Conservation (phyloP, 2,888 invertebrate genomes). For the Cephonodes hylas region DNA sequence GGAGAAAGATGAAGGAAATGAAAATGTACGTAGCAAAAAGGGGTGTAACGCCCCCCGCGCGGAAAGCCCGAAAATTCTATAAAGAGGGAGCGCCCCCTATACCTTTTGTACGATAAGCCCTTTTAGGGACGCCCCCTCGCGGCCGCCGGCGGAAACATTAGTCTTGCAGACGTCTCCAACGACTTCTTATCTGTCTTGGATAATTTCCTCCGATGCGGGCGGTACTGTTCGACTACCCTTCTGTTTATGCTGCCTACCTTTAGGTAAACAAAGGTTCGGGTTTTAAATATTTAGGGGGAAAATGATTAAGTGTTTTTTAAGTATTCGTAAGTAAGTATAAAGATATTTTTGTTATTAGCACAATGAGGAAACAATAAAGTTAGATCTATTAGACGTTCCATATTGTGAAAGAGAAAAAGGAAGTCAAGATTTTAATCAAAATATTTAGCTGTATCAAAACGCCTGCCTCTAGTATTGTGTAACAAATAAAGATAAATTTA, state of each 20-base stretch:
- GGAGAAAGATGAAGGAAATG: slow-evolving; percentile 82
- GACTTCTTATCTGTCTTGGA: slow-evolving; percentile 69
- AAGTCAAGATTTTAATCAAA: no score
- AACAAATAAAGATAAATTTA: no score
- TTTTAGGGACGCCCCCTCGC: slow-evolving; percentile 37
- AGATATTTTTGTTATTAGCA: no score
- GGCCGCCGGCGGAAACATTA: slow-evolving; percentile 58
- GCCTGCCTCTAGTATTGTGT: no score
- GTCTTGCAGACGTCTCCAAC: slow-evolving; percentile 67
- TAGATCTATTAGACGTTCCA: no score
- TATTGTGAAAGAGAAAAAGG: no score
- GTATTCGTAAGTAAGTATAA: no score
- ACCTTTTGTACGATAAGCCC: slow-evolving; percentile 78
- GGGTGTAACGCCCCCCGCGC: slow-evolving; percentile 52
- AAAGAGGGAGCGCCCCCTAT: slow-evolving; percentile 70
- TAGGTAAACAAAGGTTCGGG: not conserved
- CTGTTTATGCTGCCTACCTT: not conserved
- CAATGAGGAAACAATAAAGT: no score
- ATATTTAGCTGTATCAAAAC: no score
- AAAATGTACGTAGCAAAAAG: slow-evolving; percentile 81
- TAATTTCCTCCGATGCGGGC: slow-evolving; percentile 67
- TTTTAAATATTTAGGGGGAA: not conserved
- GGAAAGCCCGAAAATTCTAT: slow-evolving; percentile 76
- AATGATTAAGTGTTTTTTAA: not conserved
- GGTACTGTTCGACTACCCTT: slow-evolving; percentile 25